phyloP scores from a whole-genome alignment of 1,140 invertebrate species.

The Drosophila navojoa region DNA sequence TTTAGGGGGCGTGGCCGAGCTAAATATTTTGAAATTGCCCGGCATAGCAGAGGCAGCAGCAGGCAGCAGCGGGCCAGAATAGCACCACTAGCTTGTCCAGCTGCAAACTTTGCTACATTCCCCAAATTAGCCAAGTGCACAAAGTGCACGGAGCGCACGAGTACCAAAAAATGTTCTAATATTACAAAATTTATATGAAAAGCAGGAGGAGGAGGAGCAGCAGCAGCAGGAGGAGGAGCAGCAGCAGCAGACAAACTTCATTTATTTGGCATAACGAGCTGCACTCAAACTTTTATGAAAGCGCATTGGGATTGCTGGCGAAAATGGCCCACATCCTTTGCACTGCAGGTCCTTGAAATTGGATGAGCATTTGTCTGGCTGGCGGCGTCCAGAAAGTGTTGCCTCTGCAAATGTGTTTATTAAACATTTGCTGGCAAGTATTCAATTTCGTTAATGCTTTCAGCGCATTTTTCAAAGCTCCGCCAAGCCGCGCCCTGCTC shows the following conservation, averaged over 20 bases:
- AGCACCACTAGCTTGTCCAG: constrained; percentile 32
- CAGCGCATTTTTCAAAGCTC: constrained; percentile 30
- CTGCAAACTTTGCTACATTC: constrained; percentile 59
- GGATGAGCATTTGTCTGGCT: constrained; percentile 4
- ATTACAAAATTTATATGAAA: constrained; percentile 56
- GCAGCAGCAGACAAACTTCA: constrained; percentile 53
- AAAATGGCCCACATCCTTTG: not conserved
- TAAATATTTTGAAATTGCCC: constrained; percentile 41
- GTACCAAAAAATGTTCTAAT: constrained; percentile 18
- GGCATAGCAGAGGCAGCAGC: constrained; percentile 16
- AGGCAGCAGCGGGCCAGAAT: too few relatives aligned
- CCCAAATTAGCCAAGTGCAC: constrained; percentile 61
- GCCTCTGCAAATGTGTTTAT: constrained; percentile 64
- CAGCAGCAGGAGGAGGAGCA: too few relatives aligned
- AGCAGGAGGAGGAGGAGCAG: not conserved
- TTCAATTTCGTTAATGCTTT: constrained; percentile 77
- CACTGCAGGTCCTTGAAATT: constrained; percentile 19
- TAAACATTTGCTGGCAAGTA: constrained; percentile 77
- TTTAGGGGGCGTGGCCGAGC: constrained; percentile 1
- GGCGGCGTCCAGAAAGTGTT: constrained; percentile 14
- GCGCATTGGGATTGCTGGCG: constrained; percentile 38
- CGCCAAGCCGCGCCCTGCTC: constrained; percentile 4
- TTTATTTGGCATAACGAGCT: constrained; percentile 72
- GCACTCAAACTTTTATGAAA: constrained; percentile 68
- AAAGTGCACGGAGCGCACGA: constrained; percentile 15